Conservation (phyloP, 2,113 vertebrate species). For the Lophius piscatorius region DNA sequence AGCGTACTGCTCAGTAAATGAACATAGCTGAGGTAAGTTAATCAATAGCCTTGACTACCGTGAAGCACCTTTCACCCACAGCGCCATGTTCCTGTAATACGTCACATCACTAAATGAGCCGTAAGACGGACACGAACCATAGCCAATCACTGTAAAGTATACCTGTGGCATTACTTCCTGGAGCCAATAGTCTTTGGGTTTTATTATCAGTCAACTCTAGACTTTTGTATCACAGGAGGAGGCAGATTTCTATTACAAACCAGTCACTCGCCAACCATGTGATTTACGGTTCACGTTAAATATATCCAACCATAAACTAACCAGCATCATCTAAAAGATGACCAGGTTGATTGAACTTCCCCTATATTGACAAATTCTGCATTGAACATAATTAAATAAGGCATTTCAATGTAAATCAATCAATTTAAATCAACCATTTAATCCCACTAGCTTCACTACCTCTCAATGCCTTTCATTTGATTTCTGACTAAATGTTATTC, state of each 20-base stretch:
- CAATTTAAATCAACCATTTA: too few species aligned
- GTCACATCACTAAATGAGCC: constrained; percentile 58
- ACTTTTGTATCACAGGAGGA: constrained; percentile 25
- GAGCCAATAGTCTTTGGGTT: constrained; percentile 49
- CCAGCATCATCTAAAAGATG: too few species aligned
- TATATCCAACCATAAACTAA: too few species aligned
- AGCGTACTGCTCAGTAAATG: constrained; percentile 7
- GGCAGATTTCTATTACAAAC: constrained; percentile 5
- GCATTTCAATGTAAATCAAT: too few species aligned
- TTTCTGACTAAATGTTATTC: too few species aligned
- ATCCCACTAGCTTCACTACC: too few species aligned
- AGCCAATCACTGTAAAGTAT: constrained; percentile 55
- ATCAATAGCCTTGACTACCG: constrained; percentile 58
- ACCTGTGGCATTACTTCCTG: fast-evolving
- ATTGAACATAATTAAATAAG: too few species aligned
- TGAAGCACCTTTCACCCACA: constrained; percentile 64
- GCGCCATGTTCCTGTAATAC: constrained; percentile 79
- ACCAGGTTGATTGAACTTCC: too few species aligned
- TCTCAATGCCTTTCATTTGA: too few species aligned
- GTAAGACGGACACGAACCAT: constrained; percentile 25
- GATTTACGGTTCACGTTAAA: too few species aligned
- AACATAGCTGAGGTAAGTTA: constrained; percentile 11
- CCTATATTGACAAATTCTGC: too few species aligned
- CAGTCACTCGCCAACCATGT: constrained; percentile 51
- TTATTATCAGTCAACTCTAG: constrained; percentile 31